Evolutionary conservation across 1,140 invertebrate genomes (phyloP).

Genomic region (Metaphire vulgaris): DNA sequence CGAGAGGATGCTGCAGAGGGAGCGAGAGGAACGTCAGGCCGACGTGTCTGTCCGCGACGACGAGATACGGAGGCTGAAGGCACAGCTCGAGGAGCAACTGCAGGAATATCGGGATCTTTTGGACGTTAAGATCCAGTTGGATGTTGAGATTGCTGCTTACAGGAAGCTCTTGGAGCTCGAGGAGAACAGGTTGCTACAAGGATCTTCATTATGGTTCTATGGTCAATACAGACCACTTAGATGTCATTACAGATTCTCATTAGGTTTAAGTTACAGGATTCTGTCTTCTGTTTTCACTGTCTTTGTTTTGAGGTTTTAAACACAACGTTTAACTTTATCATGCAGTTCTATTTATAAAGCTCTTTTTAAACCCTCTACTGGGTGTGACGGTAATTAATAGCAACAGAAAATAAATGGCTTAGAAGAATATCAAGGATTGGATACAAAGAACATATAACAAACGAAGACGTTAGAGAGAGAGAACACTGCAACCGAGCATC

Average conservation of each 20-base stretch:
- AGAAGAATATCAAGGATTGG: too few species aligned
- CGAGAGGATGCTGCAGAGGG: slow-evolving; percentile 68
- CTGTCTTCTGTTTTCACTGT: background rate
- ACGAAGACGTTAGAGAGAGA: too few species aligned
- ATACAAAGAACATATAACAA: too few species aligned
- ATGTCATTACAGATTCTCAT: background rate
- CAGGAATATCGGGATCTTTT: slow-evolving; percentile 92
- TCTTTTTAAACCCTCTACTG: background rate
- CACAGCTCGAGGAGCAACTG: slow-evolving; percentile 76
- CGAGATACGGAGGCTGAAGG: slow-evolving; percentile 70
- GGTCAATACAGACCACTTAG: background rate
- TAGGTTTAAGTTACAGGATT: background rate
- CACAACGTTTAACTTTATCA: background rate
- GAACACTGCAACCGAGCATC: too few species aligned
- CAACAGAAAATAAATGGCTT: too few species aligned
- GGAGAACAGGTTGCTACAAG: slow-evolving; percentile 61
- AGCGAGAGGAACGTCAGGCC: slow-evolving; percentile 66
- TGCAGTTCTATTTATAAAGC: background rate
- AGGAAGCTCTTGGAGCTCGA: slow-evolving; percentile 78
- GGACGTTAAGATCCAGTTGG: slow-evolving; percentile 90
- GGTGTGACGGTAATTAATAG: too few species aligned
- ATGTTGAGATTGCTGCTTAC: slow-evolving; percentile 94
- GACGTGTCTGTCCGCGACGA: slow-evolving; percentile 65
- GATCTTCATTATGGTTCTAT: too few species aligned
- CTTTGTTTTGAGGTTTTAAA: background rate